Evolutionary conservation across 2,888 invertebrate species (phyloP).

Genomic region (Chironomus riparius): DNA sequence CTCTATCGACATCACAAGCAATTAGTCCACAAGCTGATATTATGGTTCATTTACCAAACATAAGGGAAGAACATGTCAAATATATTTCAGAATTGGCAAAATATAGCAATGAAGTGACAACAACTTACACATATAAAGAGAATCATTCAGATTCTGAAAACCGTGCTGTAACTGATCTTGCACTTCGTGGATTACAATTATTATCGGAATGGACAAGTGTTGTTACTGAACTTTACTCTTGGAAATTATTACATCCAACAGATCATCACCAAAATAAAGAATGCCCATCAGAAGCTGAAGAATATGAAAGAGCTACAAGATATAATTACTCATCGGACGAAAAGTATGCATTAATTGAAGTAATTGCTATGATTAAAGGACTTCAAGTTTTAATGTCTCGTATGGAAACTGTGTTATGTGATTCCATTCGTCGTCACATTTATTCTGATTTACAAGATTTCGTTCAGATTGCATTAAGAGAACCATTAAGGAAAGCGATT

Average conservation of each 20-base stretch:
- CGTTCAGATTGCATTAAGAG: slow-evolving; percentile 78
- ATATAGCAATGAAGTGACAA: slow-evolving; percentile 73
- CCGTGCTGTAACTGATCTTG: slow-evolving; percentile 80
- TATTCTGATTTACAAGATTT: slow-evolving; percentile 97
- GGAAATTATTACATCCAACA: slow-evolving; percentile 96
- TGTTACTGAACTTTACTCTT: slow-evolving; percentile 92
- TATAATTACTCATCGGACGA: slow-evolving; percentile 97
- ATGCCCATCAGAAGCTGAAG: slow-evolving; percentile 94
- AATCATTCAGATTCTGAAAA: slow-evolving; percentile 87
- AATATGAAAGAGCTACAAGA: slow-evolving; percentile 93
- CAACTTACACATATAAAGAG: slow-evolving; percentile 81
- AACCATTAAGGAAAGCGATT: slow-evolving; percentile 89
- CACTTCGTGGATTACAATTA: slow-evolving; percentile 83
- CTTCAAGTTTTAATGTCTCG: slow-evolving; percentile 92
- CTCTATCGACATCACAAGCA: slow-evolving; percentile 69
- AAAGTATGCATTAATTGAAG: slow-evolving; percentile 95
- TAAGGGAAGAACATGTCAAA: slow-evolving; percentile 92
- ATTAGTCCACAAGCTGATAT: slow-evolving; percentile 87
- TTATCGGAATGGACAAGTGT: slow-evolving; percentile 95
- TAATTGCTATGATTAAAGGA: slow-evolving; percentile 98
- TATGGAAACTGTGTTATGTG: slow-evolving; percentile 94
- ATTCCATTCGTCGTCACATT: slow-evolving; percentile 82
- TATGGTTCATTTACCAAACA: slow-evolving; percentile 89
- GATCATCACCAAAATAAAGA: slow-evolving; percentile 92
- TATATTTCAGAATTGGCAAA: slow-evolving; percentile 93